phyloP scores from a whole-genome alignment of 2,888 invertebrate genomes.

The Plagodis dolabraria region DNA sequence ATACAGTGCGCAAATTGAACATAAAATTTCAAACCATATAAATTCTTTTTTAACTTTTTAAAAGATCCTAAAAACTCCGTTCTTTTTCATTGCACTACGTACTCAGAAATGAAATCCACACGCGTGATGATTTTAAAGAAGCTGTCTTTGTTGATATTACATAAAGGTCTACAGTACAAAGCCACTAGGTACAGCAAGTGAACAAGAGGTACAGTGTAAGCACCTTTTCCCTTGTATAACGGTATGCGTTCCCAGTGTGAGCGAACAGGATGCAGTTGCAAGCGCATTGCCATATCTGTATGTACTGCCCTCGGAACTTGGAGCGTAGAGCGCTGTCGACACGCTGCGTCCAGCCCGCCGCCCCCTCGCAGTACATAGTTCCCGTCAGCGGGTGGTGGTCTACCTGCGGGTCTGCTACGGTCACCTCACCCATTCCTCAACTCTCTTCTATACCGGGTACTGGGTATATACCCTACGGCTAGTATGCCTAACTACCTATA shows the following conservation, averaged over 20 bases:
- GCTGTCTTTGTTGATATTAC: too few species aligned
- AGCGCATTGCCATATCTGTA: conserved; percentile 89
- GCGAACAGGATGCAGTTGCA: conserved; percentile 85
- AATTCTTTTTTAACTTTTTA: too few species aligned
- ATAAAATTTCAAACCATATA: too few species aligned
- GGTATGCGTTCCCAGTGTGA: conserved; percentile 90
- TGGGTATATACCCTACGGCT: too few species aligned
- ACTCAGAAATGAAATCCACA: too few species aligned
- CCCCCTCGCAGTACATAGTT: conserved; percentile 95
- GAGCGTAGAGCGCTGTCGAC: conserved; percentile 97
- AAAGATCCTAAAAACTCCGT: too few species aligned
- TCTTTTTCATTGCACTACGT: too few species aligned
- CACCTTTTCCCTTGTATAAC: conserved; percentile 86
- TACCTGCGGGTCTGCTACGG: conserved; percentile 70
- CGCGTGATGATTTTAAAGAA: too few species aligned
- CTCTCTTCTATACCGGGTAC: too few species aligned
- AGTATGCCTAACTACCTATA: too few species aligned
- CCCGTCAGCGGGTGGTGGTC: conserved; percentile 98
- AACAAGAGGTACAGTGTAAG: conserved; percentile 1
- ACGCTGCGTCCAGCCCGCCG: conserved; percentile 91
- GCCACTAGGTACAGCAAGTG: conserved; percentile 1
- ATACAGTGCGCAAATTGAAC: too few species aligned
- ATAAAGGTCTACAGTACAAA: neutral
- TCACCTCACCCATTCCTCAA: too few species aligned
- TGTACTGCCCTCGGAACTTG: conserved; percentile 97